Conservation (phyloP, 2,113 vertebrate species). For the zebrafish (Danio rerio) region GRCz12tu NC_133200.1:21584001-21584500, state of each 20-base stretch:
- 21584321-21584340: conserved; percentile 46
- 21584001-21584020: conserved; percentile 1
- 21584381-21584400: conserved; percentile 19
- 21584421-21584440: conserved; percentile 42
- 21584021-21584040: conserved; percentile 22
- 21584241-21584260: conserved; percentile 59
- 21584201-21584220: conserved; percentile 60
- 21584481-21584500: not conserved
- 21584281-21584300: conserved; percentile 51
- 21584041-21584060: conserved; percentile 27
- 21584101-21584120: conserved; percentile 56
- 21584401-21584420: conserved; percentile 46
- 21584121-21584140: conserved; percentile 57
- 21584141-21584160: conserved; percentile 35
- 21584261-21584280: conserved; percentile 56
- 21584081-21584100: conserved; percentile 45
- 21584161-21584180: conserved; percentile 44
- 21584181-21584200: conserved; percentile 59
- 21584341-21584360: conserved; percentile 56
- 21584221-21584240: conserved; percentile 57
- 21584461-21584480: conserved; percentile 7
- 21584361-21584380: conserved; percentile 49
- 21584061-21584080: conserved; percentile 51
- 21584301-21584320: conserved; percentile 43
- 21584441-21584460: conserved; percentile 30